Evolutionary conservation across 2,113 vertebrate species (phyloP).

Genomic region (Strix aluco): DNA sequence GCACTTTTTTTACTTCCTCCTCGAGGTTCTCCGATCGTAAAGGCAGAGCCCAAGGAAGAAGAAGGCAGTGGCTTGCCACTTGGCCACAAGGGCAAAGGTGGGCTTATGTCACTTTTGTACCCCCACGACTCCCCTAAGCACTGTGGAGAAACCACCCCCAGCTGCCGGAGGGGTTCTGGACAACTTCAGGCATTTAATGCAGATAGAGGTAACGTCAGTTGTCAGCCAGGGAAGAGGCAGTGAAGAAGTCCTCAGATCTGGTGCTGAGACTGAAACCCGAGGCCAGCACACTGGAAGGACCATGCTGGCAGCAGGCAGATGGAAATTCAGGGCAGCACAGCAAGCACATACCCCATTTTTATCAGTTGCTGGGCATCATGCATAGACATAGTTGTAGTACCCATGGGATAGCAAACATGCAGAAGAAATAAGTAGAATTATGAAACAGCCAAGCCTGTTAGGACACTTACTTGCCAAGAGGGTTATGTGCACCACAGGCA

Average conservation of each 20-base stretch:
- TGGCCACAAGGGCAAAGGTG: neutral
- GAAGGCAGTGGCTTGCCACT: neutral
- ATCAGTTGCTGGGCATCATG: neutral
- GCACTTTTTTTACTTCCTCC: neutral
- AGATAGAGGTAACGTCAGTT: neutral
- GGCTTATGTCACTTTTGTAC: neutral
- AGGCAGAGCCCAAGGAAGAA: neutral
- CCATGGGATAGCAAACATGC: neutral
- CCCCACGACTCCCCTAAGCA: neutral
- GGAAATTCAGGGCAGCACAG: neutral
- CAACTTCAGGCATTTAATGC: neutral
- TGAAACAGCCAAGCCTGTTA: neutral
- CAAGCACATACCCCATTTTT: neutral
- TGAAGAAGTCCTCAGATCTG: neutral
- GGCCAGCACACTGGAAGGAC: neutral
- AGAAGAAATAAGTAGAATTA: neutral
- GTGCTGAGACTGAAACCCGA: neutral
- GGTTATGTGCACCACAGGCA: neutral
- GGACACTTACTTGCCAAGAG: neutral
- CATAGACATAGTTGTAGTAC: neutral
- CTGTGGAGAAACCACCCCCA: accelerated
- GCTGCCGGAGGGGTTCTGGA: neutral
- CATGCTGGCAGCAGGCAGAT: neutral
- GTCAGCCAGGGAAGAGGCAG: neutral
- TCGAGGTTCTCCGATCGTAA: accelerated